Evolutionary conservation across 2,888 invertebrate genomes (phyloP).

Genomic region (Netelia inedita): DNA sequence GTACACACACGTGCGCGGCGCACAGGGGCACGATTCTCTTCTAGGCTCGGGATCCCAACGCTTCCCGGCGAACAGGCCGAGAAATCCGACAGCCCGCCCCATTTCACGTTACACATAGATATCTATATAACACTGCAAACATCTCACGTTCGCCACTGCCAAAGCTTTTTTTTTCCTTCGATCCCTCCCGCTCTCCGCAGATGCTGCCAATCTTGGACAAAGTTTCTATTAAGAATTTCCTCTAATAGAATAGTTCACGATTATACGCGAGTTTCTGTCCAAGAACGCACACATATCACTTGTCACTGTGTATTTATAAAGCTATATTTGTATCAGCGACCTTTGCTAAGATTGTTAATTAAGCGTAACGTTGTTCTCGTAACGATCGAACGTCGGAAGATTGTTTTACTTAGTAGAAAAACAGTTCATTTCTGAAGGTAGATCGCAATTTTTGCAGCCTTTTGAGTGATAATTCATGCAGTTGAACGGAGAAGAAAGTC

Average conservation of each 20-base stretch:
- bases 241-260: slow-evolving; percentile 76
- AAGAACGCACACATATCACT: slow-evolving; percentile 4
- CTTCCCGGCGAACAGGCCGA: neutral
- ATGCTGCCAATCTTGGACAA: slow-evolving; percentile 83
- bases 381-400: too few species aligned
- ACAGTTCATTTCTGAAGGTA: too few species aligned
- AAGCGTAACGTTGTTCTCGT: too few species aligned
- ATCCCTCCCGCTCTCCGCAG: slow-evolving; percentile 76
- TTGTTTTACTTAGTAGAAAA: too few species aligned
- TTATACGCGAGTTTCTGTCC: slow-evolving; percentile 23
- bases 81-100: slow-evolving; percentile 52
- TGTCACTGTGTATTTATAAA: neutral
- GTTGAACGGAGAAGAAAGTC: too few species aligned
- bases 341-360: too few species aligned
- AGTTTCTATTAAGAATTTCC: slow-evolving; percentile 83
- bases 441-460: too few species aligned
- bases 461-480: too few species aligned
- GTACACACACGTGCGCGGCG: neutral
- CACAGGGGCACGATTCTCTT: neutral
- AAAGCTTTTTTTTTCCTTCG: slow-evolving; percentile 64
- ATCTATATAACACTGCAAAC: slow-evolving; percentile 63
- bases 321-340: too few species aligned
- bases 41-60: neutral
- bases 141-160: slow-evolving; percentile 63
- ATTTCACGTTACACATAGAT: slow-evolving; percentile 28